Conservation (phyloP, 2,888 invertebrate genomes). For the Orchesella flavescens region DNA sequence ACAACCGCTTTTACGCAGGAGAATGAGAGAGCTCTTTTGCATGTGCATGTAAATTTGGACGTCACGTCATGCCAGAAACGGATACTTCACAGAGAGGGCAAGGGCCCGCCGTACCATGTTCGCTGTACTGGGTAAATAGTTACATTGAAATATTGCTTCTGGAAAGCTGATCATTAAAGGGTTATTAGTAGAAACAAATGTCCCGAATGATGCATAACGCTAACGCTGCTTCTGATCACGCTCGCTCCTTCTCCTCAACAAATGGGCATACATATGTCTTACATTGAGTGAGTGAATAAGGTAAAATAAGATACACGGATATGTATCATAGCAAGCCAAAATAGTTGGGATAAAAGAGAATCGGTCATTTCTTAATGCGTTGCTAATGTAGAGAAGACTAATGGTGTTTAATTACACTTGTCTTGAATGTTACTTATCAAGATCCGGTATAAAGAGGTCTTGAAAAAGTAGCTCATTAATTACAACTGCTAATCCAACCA, state of each 20-base stretch:
- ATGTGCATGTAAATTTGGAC: background rate
- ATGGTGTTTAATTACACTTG: background rate
- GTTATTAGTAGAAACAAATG: conserved; percentile 47
- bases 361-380: background rate
- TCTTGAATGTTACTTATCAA: background rate
- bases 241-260: background rate
- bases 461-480: background rate
- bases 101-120: background rate
- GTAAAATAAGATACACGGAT: too few species aligned
- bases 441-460: background rate
- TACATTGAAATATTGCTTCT: conserved; percentile 29
- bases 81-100: background rate
- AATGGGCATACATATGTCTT: too few species aligned
- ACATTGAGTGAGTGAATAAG: too few species aligned
- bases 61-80: background rate
- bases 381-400: background rate
- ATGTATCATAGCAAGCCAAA: background rate
- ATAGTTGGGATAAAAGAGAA: background rate
- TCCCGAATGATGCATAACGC: background rate
- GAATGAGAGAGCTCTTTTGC: background rate
- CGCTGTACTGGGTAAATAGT: background rate
- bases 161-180: conserved; percentile 36
- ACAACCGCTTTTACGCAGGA: background rate
- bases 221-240: background rate
- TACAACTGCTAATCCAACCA: background rate